phyloP scores from a whole-genome alignment of 2,888 invertebrate species.

The Rhagium mordax region DNA sequence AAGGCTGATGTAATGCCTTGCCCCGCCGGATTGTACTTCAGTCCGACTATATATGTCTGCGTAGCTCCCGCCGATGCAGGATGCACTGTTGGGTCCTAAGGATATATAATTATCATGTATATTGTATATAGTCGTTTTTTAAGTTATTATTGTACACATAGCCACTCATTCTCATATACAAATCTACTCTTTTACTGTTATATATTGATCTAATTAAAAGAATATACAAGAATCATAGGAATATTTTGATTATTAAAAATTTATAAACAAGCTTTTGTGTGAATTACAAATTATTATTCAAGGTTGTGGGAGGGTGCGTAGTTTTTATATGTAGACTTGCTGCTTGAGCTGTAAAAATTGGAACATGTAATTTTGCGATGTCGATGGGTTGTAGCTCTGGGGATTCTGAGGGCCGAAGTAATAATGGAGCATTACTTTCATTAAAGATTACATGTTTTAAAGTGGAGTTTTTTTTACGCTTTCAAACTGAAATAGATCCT shows the following conservation, averaged over 20 bases:
- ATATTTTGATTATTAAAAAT: background rate
- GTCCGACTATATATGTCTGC: constrained; percentile 24
- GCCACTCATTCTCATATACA: background rate
- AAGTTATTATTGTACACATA: background rate
- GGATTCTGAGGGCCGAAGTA: too few species aligned
- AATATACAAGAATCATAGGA: background rate
- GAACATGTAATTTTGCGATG: too few species aligned
- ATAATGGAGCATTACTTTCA: too few species aligned
- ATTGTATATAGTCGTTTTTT: background rate
- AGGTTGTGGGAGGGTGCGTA: too few species aligned
- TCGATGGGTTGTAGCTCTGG: too few species aligned
- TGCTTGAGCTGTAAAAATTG: too few species aligned
- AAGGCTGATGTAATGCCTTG: constrained; percentile 49
- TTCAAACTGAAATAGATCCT: too few species aligned
- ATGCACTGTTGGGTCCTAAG: constrained; percentile 11
- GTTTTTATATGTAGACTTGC: too few species aligned
- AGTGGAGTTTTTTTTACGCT: too few species aligned
- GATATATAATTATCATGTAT: background rate
- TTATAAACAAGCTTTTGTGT: too few species aligned
- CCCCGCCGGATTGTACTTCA: constrained; percentile 42
- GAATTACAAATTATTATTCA: too few species aligned
- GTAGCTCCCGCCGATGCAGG: constrained; percentile 7
- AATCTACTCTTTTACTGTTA: background rate
- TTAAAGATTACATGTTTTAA: too few species aligned
- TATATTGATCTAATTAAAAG: background rate